Conservation (phyloP, 2,113 vertebrate genomes). For the Xerus inauris region DNA sequence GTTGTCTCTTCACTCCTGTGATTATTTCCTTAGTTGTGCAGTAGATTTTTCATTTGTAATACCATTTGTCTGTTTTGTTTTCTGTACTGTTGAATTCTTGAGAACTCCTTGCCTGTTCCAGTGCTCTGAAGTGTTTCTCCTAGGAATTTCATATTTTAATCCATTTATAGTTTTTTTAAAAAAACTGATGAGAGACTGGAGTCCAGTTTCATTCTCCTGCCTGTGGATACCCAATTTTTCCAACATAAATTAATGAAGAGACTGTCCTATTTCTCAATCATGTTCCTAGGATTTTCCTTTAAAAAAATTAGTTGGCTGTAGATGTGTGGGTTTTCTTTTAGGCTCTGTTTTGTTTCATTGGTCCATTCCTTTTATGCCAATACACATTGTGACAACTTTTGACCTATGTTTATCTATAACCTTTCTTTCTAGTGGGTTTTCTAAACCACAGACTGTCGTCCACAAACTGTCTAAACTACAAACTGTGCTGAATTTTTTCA, state of each 20-base stretch:
- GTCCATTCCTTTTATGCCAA: not conserved
- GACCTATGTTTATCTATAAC: not conserved
- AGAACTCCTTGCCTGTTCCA: not conserved
- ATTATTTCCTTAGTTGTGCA: not conserved
- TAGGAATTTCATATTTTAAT: not conserved
- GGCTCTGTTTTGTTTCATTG: not conserved
- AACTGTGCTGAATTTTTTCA: too few relatives aligned
- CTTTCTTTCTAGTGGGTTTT: not conserved
- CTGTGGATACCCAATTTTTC: not conserved
- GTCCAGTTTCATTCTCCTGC: not conserved
- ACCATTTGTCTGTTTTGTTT: not conserved
- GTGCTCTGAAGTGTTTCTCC: not conserved
- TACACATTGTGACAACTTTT: not conserved
- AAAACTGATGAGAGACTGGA: not conserved
- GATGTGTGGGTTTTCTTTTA: not conserved
- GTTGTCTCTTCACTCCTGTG: not conserved
- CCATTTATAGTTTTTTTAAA: too few relatives aligned
- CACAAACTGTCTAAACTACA: too few relatives aligned
- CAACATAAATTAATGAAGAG: too few relatives aligned
- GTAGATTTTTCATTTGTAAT: not conserved
- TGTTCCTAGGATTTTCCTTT: not conserved
- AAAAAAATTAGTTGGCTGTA: not conserved
- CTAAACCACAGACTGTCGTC: too few relatives aligned
- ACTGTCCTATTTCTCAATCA: not conserved
- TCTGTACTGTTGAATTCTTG: not conserved